Percentiles rank a stretch among this genome's conserved stretches.
Conservation (phyloP, 2,797 vertebrate species). For the Schizopygopsis malacanthus region DNA sequence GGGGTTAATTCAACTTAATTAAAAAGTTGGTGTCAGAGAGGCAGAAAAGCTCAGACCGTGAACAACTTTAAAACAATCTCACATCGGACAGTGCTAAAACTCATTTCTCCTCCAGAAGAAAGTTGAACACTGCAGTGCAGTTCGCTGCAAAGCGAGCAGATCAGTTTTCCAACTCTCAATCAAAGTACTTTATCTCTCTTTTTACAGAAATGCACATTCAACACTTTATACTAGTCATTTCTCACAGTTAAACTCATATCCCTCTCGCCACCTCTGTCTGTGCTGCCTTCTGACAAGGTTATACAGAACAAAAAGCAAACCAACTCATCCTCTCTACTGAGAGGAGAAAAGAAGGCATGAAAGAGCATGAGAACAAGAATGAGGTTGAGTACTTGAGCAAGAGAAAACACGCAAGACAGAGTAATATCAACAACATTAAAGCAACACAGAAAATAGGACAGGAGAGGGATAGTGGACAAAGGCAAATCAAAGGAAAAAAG, state of each 20-base stretch:
- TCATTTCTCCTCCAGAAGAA: conserved; percentile 2
- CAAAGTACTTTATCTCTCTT: conserved; percentile 32
- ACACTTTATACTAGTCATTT: conserved; percentile 37
- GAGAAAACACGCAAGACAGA: neutral
- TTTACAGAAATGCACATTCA: conserved; percentile 39
- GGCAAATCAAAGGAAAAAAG: conserved; percentile 21
- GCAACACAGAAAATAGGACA: conserved; percentile 64
- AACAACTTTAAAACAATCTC: neutral
- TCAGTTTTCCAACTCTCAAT: conserved; percentile 33
- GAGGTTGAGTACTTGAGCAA: conserved; percentile 5
- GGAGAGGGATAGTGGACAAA: conserved; percentile 54
- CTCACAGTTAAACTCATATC: conserved; percentile 36
- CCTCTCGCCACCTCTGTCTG: conserved; percentile 1
- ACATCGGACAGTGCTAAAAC: neutral
- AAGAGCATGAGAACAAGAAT: neutral
- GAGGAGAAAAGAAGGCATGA: conserved; percentile 7
- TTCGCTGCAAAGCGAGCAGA: conserved; percentile 1
- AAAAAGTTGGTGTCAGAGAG: conserved; percentile 51
- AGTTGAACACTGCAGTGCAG: neutral
- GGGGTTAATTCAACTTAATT: conserved; percentile 66
- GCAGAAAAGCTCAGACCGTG: neutral
- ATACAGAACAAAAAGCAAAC: conserved; percentile 54
- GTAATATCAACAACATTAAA: conserved; percentile 26
- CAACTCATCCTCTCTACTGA: conserved; percentile 3
- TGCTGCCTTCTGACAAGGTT: conserved; percentile 44